These are phyloP conservation scores for Diarsia brunnea DNA, from an alignment of 2,888 invertebrate genomes.

Conservation along the genomic window DNA sequence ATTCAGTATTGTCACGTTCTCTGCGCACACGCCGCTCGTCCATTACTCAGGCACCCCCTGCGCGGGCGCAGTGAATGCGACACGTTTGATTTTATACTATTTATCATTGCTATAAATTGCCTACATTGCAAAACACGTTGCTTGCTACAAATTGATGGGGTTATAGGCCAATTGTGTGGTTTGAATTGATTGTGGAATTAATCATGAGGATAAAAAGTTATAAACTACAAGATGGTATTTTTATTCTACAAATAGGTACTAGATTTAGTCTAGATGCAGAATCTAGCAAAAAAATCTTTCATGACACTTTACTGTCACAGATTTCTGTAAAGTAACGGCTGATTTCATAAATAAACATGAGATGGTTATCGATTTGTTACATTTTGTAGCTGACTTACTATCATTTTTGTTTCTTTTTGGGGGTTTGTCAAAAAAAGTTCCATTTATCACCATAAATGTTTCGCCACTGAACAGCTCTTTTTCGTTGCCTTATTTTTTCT, in stretches of 20 bases:
- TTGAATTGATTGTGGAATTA: conserved; percentile 30
- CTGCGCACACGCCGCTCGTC: conserved; percentile 73
- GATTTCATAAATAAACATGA: not conserved
- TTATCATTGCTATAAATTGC: conserved; percentile 65
- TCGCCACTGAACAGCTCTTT: not conserved
- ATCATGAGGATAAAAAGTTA: conserved; percentile 1
- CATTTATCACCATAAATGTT: conserved; percentile 16
- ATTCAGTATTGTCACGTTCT: conserved; percentile 77
- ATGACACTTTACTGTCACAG: not conserved
- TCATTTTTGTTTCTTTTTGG: not conserved
- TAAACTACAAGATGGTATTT: not conserved
- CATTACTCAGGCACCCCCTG: conserved; percentile 76
- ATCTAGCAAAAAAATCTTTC: not conserved
- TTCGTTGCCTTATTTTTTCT: conserved; percentile 5
- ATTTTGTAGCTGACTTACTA: not conserved
- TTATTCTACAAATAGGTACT: not conserved
- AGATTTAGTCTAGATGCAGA: not conserved
- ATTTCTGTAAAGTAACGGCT: not conserved
- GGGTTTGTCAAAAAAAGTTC: not conserved
- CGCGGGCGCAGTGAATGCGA: conserved; percentile 74
- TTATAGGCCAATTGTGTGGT: conserved; percentile 50
- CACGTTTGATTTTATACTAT: conserved; percentile 78
- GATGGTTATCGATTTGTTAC: not conserved
- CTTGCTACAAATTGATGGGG: conserved; percentile 55
- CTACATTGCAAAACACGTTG: conserved; percentile 55